Evolutionary conservation across 2,113 vertebrate species (phyloP), one percentile per base, ranked within the genome.

Genomic region (Oriolus oriolus): DNA sequence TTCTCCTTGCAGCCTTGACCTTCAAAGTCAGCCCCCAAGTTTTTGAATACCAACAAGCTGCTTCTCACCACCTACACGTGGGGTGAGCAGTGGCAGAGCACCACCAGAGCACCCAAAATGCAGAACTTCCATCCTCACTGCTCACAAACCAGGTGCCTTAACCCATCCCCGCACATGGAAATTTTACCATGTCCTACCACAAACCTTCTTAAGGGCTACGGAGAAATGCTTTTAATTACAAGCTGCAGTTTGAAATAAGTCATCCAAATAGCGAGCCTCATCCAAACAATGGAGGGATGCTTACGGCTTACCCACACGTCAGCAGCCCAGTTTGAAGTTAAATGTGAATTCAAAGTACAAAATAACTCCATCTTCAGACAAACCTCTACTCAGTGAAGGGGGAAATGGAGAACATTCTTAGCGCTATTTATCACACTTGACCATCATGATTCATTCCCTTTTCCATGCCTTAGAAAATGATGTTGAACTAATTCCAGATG

Each of bases 211-310:
- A 52, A 64, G 44, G 37, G 53, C 77, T 27, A 41, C 10, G 18
- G 65, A 64, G 44, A 93, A 94, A 79, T 35, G 60, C 30, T 95
- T 93, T 80, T 76, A 90, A 93, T 95, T 93, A 93, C n/a, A 24
- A 79, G 73, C 37, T 53, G 61, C 69, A 87, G n/a, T 4, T 13
- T 59, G 69, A 86, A 84, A 81, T 31, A 77, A 84, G 64, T 52
- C 71, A 90, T 74, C 20, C 41, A 76, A 93, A 70, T 1, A 66
- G 13, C 0, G 1, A 95, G 49, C 31, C 28, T 56, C 57, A 56
- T 21, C 41, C 75, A 85, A 94, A 96, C 89, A 95, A 81, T 26
- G 41, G 65, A 89, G 33, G 30, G 84, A 78, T 82, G 82, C 78
- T 90, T 69, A 80, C 1, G 6, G 50, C 54, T 89, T 24, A 57